These are phyloP conservation scores for Liodrosophila aerea DNA, from an alignment of 2,888 invertebrate species.

Conservation along the genomic window DNA sequence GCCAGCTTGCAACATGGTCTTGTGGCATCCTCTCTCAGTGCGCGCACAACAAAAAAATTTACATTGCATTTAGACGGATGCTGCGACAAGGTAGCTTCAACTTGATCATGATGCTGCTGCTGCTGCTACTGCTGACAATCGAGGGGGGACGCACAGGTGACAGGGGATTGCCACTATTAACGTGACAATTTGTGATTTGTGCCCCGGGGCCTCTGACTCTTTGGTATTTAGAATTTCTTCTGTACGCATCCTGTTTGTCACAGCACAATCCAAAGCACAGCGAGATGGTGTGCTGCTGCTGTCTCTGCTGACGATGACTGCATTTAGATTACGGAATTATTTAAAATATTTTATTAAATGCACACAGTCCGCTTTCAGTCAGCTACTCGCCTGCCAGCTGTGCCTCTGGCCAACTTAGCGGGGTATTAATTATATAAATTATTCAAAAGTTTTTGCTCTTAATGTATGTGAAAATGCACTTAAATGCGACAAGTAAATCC, in stretches of 20 bases:
- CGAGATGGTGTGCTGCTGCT: conserved; percentile 37
- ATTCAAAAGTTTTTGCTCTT: conserved; percentile 60
- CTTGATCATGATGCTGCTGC: conserved; percentile 23
- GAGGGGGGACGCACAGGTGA: conserved; percentile 7
- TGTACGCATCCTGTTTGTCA: conserved; percentile 64
- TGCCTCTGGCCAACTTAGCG: conserved; percentile 38
- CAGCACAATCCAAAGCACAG: too few relatives aligned
- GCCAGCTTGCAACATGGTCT: conserved; percentile 12
- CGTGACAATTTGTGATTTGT: conserved; percentile 79
- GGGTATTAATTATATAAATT: conserved; percentile 75
- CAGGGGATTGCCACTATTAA: conserved; percentile 60
- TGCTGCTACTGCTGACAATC: conserved; percentile 18
- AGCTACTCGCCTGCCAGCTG: conserved; percentile 23
- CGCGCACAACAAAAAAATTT: conserved; percentile 77
- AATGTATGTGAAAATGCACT: conserved; percentile 44
- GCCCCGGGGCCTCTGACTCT: conserved; percentile 43
- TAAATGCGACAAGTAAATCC: conserved; percentile 33
- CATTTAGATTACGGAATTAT: conserved; percentile 82
- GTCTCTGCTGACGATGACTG: conserved; percentile 64
- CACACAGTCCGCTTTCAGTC: conserved; percentile 40
- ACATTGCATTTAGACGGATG: conserved; percentile 74
- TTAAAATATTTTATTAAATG: conserved; percentile 82
- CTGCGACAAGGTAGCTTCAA: conserved; percentile 59
- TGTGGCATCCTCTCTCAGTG: conserved; percentile 24
- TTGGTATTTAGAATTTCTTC: conserved; percentile 76